A percentile compares a stretch with the other conserved stretches of the same genome.
These are phyloP conservation scores for Aphodius granarius DNA, from an alignment of 2,888 invertebrate species.

Conservation along the genomic window DNA sequence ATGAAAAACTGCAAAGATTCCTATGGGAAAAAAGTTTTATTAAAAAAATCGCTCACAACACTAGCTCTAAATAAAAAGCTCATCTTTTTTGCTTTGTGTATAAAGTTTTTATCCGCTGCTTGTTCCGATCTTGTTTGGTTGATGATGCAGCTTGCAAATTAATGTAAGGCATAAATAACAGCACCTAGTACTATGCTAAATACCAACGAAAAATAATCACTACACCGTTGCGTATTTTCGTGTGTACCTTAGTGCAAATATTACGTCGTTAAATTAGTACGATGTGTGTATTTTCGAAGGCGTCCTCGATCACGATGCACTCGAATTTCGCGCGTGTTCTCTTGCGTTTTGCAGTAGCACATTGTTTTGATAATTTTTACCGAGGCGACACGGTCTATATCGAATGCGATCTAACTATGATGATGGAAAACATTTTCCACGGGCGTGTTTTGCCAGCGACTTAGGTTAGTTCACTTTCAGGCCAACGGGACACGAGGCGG, in stretches of 20 bases:
- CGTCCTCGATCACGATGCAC: neutral
- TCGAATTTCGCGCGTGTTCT: neutral
- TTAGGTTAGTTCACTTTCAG: slow-evolving; percentile 40
- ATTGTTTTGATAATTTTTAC: neutral
- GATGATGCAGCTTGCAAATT: neutral
- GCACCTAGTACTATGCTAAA: neutral
- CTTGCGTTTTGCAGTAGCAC: neutral
- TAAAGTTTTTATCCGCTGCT: neutral
- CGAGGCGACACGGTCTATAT: neutral
- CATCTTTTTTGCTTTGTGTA: neutral
- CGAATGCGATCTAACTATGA: slow-evolving; percentile 24
- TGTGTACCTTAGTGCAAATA: neutral
- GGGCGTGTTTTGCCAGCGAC: slow-evolving; percentile 43
- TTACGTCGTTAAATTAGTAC: neutral
- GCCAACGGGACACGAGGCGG: slow-evolving; percentile 38
- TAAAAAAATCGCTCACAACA: neutral
- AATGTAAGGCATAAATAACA: neutral
- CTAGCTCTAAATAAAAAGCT: neutral
- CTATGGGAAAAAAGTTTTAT: neutral
- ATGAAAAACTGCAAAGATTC: neutral
- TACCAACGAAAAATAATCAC: neutral
- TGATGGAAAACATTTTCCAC: slow-evolving; percentile 45
- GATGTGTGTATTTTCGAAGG: neutral
- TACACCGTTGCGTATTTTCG: neutral
- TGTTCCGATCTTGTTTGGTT: neutral